These are phyloP conservation scores for Siniperca undulata DNA, from an alignment of 2,797 vertebrate genomes.

Conservation along the genomic window DNA sequence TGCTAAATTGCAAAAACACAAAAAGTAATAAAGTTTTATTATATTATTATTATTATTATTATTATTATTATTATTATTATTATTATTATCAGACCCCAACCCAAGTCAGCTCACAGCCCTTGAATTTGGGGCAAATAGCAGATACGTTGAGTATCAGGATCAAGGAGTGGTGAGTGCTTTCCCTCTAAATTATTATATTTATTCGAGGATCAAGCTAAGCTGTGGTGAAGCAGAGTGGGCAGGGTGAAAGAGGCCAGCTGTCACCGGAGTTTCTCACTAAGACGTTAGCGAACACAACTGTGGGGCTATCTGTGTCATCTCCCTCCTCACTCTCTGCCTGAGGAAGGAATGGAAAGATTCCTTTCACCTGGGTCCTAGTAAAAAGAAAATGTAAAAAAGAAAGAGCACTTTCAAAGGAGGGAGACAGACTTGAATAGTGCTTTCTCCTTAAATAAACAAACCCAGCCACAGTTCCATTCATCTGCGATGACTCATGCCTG, in stretches of 20 bases:
- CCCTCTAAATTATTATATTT: slow-evolving; percentile 58
- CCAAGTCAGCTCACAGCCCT: background rate
- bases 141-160: slow-evolving; percentile 38
- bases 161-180: slow-evolving; percentile 53
- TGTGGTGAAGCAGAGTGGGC: slow-evolving; percentile 26
- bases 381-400: slow-evolving; percentile 9
- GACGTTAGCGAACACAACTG: slow-evolving; percentile 27
- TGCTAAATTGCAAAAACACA: background rate
- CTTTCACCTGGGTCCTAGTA: slow-evolving; percentile 25
- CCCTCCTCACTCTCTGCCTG: slow-evolving; percentile 16
- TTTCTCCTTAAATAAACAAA: slow-evolving; percentile 55
- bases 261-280: slow-evolving; percentile 42
- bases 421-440: background rate
- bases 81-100: background rate
- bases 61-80: too few species aligned
- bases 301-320: slow-evolving; percentile 51
- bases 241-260: slow-evolving; percentile 56
- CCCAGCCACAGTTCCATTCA: slow-evolving; percentile 28
- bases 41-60: too few species aligned
- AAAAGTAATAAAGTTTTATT: too few species aligned
- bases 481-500: slow-evolving; percentile 47
- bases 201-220: slow-evolving; percentile 64
- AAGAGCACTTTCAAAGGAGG: slow-evolving; percentile 23
- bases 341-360: background rate
- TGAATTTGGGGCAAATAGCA: slow-evolving; percentile 32